phyloP scores from a whole-genome alignment of 2,888 invertebrate genomes.

The Dicycla oo region DNA sequence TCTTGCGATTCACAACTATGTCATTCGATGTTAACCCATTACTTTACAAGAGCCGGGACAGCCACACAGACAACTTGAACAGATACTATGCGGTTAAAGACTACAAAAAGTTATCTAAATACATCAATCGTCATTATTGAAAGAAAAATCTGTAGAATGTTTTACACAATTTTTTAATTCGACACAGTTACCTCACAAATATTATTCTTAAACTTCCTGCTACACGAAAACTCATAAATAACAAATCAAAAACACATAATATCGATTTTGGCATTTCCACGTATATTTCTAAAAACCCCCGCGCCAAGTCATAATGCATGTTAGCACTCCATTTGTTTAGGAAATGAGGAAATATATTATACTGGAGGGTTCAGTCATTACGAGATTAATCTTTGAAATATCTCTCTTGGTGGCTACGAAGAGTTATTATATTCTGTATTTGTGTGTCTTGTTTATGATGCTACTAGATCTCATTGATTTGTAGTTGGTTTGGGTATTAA shows the following conservation, averaged over 20 bases:
- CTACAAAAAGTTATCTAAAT: neutral
- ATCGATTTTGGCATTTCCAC: neutral
- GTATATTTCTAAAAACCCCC: neutral
- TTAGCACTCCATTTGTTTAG: conserved; percentile 40
- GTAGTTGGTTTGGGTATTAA: neutral
- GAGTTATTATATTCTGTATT: conserved; percentile 15
- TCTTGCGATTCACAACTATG: neutral
- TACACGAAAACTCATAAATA: neutral
- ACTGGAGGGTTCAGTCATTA: conserved; percentile 18
- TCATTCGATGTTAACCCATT: neutral
- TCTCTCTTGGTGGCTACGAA: conserved; percentile 18
- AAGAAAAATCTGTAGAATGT: too few relatives aligned
- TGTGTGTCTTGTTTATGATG: neutral
- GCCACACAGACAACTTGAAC: neutral
- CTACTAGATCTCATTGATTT: conserved; percentile 14
- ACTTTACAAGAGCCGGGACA: neutral
- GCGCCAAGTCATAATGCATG: conserved; percentile 18
- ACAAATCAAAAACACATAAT: neutral
- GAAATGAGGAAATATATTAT: conserved; percentile 10
- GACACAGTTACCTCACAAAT: neutral
- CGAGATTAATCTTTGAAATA: conserved; percentile 28
- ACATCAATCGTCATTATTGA: neutral
- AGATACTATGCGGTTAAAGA: neutral
- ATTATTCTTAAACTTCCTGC: neutral
- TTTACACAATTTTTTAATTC: neutral